These are phyloP conservation scores for Cydia amplana DNA, from an alignment of 1,140 invertebrate genomes.

Conservation along the genomic window DNA sequence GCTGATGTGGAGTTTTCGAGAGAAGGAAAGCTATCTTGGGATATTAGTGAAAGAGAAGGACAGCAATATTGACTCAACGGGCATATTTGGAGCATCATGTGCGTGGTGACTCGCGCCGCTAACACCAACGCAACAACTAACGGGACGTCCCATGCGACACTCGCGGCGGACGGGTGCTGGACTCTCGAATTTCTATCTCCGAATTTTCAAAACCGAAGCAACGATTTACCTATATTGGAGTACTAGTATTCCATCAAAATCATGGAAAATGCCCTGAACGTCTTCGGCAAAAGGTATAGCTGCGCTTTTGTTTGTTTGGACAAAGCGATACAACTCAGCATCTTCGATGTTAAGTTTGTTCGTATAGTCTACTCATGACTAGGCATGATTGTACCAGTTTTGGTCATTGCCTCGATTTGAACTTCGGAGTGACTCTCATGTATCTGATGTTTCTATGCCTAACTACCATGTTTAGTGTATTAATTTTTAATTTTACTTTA, in stretches of 20 bases:
- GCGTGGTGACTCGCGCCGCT: slow-evolving; percentile 53
- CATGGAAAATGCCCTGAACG: no score
- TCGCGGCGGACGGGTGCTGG: slow-evolving; percentile 43
- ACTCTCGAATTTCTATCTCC: slow-evolving; percentile 25
- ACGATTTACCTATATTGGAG: neutral
- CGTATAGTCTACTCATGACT: no score
- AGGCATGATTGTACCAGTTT: neutral
- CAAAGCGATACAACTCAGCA: no score
- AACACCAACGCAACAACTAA: slow-evolving; percentile 75
- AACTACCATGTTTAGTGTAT: neutral
- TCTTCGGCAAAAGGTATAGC: no score
- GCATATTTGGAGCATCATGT: slow-evolving; percentile 51
- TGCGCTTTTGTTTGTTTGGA: no score
- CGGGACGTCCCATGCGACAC: slow-evolving; percentile 62
- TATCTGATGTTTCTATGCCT: neutral
- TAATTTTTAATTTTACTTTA: neutral
- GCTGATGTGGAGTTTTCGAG: neutral
- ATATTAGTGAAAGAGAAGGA: neutral
- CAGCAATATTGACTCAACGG: neutral
- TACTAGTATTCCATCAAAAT: no score
- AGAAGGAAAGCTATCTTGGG: neutral
- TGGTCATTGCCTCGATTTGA: neutral
- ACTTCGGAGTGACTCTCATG: neutral
- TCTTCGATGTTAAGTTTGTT: no score
- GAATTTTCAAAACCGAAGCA: neutral